phyloP scores from a whole-genome alignment of 2,888 invertebrate genomes.

The Deilephila elpenor region DNA sequence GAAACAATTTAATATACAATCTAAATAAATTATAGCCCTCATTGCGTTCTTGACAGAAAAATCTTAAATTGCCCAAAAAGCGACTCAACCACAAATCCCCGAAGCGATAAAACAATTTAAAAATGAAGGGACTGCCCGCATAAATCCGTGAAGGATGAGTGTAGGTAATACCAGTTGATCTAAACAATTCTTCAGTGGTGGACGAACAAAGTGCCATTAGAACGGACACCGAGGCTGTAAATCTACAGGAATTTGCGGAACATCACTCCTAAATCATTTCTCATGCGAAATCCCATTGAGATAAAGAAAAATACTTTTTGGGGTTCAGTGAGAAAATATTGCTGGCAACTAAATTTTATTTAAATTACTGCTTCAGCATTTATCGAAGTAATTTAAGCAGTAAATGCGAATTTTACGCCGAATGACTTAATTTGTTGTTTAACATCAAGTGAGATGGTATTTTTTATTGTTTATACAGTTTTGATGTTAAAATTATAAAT shows the following conservation, averaged over 20 bases:
- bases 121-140: not conserved
- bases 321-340: not conserved
- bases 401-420: no score
- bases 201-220: conserved; percentile 5
- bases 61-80: not conserved
- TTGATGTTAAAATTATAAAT: no score
- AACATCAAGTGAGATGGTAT: no score
- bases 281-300: conserved; percentile 2
- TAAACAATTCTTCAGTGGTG: conserved; percentile 5
- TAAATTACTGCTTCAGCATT: not conserved
- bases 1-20: not conserved
- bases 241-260: conserved; percentile 12
- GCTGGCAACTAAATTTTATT: not conserved
- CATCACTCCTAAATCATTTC: conserved; percentile 6
- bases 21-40: not conserved
- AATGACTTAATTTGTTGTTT: no score
- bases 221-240: conserved; percentile 3
- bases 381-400: not conserved
- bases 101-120: not conserved
- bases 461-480: no score
- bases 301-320: not conserved
- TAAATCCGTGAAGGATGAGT: not conserved
- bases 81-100: not conserved
- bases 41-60: not conserved
- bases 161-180: not conserved